Evolutionary conservation across 2,113 vertebrate species (phyloP).

Genomic region (Psammodynastes pulverulentus): DNA sequence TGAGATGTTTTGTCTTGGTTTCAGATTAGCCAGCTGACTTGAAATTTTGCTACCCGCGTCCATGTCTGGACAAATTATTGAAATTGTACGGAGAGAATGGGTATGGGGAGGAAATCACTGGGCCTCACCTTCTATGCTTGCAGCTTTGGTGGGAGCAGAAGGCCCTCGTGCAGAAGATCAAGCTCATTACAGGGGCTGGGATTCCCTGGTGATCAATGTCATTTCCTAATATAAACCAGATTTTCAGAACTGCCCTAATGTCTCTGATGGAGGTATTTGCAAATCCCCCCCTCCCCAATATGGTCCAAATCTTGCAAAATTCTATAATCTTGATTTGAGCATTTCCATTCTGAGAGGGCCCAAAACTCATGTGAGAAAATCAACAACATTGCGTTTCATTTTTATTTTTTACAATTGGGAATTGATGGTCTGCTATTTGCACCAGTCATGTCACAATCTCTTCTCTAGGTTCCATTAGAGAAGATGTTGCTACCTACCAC

Average conservation of each 20-base stretch:
- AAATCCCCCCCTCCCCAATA: no score
- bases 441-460: background rate
- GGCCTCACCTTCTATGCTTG: background rate
- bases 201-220: no score
- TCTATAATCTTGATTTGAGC: background rate
- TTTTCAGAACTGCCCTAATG: background rate
- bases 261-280: background rate
- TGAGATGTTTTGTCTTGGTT: conserved; percentile 12
- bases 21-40: background rate
- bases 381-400: background rate
- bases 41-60: rapidly evolving
- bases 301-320: background rate
- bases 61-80: background rate
- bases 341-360: background rate
- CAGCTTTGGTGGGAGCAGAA: background rate
- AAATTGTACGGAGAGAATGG: background rate
- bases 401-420: background rate
- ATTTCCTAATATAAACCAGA: background rate
- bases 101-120: rapidly evolving
- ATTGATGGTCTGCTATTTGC: background rate
- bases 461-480: background rate
- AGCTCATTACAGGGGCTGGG: background rate
- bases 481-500: background rate
- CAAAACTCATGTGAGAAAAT: background rate
- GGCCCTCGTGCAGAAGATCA: background rate